phyloP scores from a whole-genome alignment of 2,888 invertebrate species.

The Cetonia aurata region DNA sequence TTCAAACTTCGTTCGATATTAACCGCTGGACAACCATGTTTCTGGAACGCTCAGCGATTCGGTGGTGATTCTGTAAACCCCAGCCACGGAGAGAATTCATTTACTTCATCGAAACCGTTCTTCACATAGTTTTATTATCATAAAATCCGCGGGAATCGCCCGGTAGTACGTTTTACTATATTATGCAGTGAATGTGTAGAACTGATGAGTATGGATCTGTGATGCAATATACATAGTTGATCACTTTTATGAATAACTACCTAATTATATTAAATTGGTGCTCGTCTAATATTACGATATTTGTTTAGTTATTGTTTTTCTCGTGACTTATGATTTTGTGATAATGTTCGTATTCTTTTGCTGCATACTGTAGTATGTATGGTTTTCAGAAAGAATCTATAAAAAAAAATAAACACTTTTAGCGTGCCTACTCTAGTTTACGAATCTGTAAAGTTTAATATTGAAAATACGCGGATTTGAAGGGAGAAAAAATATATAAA shows the following conservation, averaged over 20 bases:
- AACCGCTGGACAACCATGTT: conserved; percentile 7
- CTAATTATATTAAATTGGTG: too few species aligned
- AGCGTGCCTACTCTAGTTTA: too few species aligned
- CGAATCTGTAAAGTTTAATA: neutral
- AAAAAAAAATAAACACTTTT: too few species aligned
- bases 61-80: conserved; percentile 9
- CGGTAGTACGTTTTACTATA: too few species aligned
- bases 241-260: too few species aligned
- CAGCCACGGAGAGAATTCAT: conserved; percentile 24
- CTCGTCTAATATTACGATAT: too few species aligned
- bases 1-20: neutral
- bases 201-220: neutral
- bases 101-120: conserved; percentile 10
- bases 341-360: too few species aligned
- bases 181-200: neutral
- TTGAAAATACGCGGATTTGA: neutral
- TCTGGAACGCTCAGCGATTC: neutral
- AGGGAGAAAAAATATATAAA: conserved; percentile 2
- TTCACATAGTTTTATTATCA: conserved; percentile 19
- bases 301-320: too few species aligned
- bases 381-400: too few species aligned
- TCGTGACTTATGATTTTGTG: too few species aligned
- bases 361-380: too few species aligned
- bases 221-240: too few species aligned
- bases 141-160: neutral